Base-by-base conservation (phyloP, 30 jellyfish, hydroid and myxozoan genomes). In the Nemopilema nomurai region DNA sequence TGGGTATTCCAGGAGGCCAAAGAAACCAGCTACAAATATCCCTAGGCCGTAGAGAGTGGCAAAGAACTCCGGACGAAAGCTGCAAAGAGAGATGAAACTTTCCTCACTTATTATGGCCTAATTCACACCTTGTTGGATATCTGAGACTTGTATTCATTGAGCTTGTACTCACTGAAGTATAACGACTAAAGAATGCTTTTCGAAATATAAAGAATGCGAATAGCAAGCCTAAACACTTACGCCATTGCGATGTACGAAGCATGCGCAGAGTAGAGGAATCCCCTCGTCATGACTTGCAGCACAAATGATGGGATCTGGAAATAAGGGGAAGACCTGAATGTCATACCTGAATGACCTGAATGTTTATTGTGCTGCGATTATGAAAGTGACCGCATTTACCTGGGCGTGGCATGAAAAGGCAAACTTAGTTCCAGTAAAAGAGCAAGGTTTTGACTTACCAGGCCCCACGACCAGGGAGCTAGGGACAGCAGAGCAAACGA, bases 31-130 rank as follows among this genome's bases (percentile, higher is more conserved):
- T 13, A 71, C 63, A 53, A 90, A 90, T 26, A 90, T 85, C 1
- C 97, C 97, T 30, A 90, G 90, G 0, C 97, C 97, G 69, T 90
- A 90, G 23, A 90, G 73, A 30, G 96, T 77, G 30, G 93, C 97
- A 73, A 90, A 90, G 26, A 53, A 86, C 18, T 89, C 73, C 26
- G 96, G 94, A 0, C 90, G 90, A 80, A 90, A 90, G 8, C 97
- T 90, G 71, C 28, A 51, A 4, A 49, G 13, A 41, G 57, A 41
- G 13, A 41, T 6, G 57, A 41, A 41, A 41, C 57, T 41, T 41
- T 41, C 57, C 57, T n/a, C n/a, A n/a, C n/a, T n/a, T n/a, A n/a
- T n/a, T n/a, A n/a, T n/a, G n/a, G n/a, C n/a, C n/a, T n/a, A n/a
- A n/a, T n/a, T n/a, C n/a, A n/a, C n/a, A n/a, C n/a, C n/a, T n/a